These are phyloP conservation scores for Rhimphoctona megacephalus DNA, from an alignment of 2,888 invertebrate species.

Conservation along the genomic window DNA sequence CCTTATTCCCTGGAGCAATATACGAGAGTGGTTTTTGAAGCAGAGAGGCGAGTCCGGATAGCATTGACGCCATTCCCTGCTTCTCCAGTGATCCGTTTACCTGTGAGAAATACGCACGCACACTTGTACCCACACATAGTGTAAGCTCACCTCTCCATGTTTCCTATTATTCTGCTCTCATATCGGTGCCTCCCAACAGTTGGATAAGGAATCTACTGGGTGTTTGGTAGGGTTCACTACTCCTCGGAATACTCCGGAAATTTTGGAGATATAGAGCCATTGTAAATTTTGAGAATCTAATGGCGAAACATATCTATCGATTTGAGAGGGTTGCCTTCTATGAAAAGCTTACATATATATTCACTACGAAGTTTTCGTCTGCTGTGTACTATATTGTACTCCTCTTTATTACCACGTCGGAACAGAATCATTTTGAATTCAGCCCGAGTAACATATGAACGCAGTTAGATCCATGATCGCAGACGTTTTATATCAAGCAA, in stretches of 20 bases:
- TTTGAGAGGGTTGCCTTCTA: conserved; percentile 10
- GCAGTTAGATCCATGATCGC: background rate
- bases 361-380: background rate
- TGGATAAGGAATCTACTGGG: conserved; percentile 26
- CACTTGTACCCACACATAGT: background rate
- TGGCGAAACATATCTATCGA: conserved; percentile 3
- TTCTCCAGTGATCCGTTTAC: conserved; percentile 50
- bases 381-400: background rate
- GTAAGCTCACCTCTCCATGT: background rate
- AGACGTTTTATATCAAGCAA: background rate
- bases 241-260: conserved; percentile 2
- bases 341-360: background rate
- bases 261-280: background rate
- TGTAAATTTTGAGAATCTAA: conserved; percentile 17
- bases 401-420: background rate
- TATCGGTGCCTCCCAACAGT: conserved; percentile 53
- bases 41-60: conserved; percentile 37
- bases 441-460: background rate
- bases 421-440: background rate
- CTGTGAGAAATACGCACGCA: conserved; percentile 42
- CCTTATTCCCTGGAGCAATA: conserved; percentile 49
- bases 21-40: conserved; percentile 64
- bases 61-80: conserved; percentile 27
- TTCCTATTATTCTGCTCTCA: conserved; percentile 62
- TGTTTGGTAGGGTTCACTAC: background rate